phyloP scores from a whole-genome alignment of 2,888 invertebrate species.

The Galerucella pusilla region DNA sequence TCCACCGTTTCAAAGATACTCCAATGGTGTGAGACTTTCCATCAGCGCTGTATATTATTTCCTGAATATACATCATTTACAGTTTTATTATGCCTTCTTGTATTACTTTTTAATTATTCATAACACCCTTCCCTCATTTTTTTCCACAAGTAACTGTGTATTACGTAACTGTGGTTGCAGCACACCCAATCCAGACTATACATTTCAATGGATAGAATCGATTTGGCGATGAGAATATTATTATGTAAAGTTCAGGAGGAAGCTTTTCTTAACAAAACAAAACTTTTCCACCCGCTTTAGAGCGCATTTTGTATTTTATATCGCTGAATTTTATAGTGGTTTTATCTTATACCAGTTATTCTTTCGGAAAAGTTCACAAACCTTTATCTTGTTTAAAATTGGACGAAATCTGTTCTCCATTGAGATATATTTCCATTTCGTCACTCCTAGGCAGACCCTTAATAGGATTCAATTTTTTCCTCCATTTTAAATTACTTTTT shows the following conservation, averaged over 20 bases:
- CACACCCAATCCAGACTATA: background rate
- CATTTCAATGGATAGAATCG: slow-evolving; percentile 15
- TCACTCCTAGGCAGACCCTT: background rate
- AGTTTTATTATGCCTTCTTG: no score
- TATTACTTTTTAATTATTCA: no score
- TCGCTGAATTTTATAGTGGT: slow-evolving; percentile 27
- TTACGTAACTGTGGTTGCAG: no score
- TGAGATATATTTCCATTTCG: background rate
- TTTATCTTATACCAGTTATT: slow-evolving; percentile 23
- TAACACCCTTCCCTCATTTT: no score
- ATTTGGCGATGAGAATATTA: slow-evolving; percentile 34
- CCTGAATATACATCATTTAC: no score
- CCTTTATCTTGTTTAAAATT: slow-evolving; percentile 26
- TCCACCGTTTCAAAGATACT: no score
- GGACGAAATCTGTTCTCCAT: background rate
- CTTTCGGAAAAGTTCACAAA: slow-evolving; percentile 12
- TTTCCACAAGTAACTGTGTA: no score
- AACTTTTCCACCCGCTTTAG: slow-evolving; percentile 33
- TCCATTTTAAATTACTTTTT: background rate
- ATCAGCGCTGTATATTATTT: no score
- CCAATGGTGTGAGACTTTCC: no score
- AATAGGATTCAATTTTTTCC: background rate
- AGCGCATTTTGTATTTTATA: slow-evolving; percentile 32
- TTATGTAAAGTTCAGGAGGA: slow-evolving; percentile 35
- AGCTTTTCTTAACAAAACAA: slow-evolving; percentile 32